Evolutionary conservation across 1,140 invertebrate genomes (phyloP), one percentile per base, ranked within the genome.

Genomic region (Polypedilum vanderplanki): DNA sequence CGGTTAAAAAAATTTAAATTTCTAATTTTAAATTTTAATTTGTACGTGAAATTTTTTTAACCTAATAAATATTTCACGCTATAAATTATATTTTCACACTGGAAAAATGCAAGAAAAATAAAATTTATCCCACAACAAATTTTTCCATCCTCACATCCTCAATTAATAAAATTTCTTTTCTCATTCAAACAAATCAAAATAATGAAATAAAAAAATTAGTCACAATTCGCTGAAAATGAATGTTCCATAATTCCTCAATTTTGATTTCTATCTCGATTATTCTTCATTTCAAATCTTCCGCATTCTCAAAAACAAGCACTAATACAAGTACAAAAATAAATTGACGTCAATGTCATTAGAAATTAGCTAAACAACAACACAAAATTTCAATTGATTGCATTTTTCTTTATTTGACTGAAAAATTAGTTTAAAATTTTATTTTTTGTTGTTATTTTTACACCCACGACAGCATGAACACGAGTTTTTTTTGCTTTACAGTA

Each of bases 331-430:
- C 41, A 46, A 46, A 46, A 46, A 46, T 57, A 57, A 15, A 57
- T 57, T 57, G 46, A 57, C 12, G 46, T 57, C 46, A 57, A 57
- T 57, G 46, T 57, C 46, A 57, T n/a, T n/a, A 57, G 46, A 57
- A 57, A 57, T 57, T 57, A 57, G 46, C n/a, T 15, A n/a, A 57
- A 33, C 10, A 10, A 8, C 15, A n/a, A n/a, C 46, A 57, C 8
- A 57, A 57, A 57, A 57, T 57, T 57, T 12, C n/a, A 57, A 57
- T 57, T 57, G 9, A 57, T 57, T 15, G 9, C 8, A 46, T 57
- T 57, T 57, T 15, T 57, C 12, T 57, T 57, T 57, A 57, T 57
- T 57, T 57, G 46, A 57, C 46, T 57, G 46, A 57, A 57, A n/a
- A 57, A 57, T 57, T 57, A n/a, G 12, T 57, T 57, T 57, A 15